These are phyloP conservation scores for Anguilla megastoma DNA, from an alignment of 2,797 vertebrate genomes.

Conservation along the genomic window DNA sequence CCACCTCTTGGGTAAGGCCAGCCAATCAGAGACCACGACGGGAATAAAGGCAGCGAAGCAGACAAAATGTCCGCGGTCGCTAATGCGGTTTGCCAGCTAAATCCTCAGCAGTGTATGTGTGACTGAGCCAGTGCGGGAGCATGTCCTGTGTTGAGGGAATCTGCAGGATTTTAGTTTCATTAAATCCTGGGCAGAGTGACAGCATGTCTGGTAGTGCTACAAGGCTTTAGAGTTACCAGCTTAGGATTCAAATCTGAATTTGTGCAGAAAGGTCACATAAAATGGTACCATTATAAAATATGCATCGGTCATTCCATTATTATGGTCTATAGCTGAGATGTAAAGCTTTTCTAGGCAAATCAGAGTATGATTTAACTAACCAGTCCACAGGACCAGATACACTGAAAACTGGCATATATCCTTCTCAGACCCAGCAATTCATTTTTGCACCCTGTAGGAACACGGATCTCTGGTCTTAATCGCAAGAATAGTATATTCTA, in stretches of 20 bases:
- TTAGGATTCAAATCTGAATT: not conserved
- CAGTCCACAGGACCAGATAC: not conserved
- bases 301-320: not conserved
- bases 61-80: not conserved
- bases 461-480: too few species aligned
- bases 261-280: not conserved
- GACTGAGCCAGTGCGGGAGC: constrained; percentile 44
- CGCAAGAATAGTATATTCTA: too few species aligned
- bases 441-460: too few species aligned
- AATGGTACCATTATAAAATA: not conserved
- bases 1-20: constrained; percentile 85
- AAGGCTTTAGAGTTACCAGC: constrained; percentile 45
- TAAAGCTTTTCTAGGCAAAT: not conserved
- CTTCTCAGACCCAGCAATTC: too few species aligned
- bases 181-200: constrained; percentile 51
- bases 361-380: not conserved
- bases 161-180: constrained; percentile 51
- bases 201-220: constrained; percentile 59
- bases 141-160: constrained; percentile 50
- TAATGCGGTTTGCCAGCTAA: not conserved
- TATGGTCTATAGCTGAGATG: not conserved
- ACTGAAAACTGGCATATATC: not conserved
- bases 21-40: not conserved
- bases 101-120: constrained; percentile 32
- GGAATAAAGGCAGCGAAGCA: not conserved